These are phyloP conservation scores for Phyllotreta cruciferae DNA, from an alignment of 2,888 invertebrate species.

Conservation along the genomic window DNA sequence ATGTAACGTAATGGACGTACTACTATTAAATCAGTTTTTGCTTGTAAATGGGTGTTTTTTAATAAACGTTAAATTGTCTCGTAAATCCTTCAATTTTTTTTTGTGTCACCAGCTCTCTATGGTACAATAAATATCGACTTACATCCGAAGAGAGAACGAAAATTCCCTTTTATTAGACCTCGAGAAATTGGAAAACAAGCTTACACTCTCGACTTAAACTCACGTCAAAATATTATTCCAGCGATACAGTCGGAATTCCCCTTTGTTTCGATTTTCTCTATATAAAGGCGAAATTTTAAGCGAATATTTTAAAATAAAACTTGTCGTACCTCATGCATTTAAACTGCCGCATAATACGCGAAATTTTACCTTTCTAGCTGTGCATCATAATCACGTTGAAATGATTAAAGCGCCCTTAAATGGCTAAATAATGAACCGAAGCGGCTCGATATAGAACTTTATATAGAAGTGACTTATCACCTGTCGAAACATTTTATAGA, in stretches of 20 bases:
- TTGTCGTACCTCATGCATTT: constrained; percentile 2
- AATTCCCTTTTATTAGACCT: constrained; percentile 11
- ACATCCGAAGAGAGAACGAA: not conserved
- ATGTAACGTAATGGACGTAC: too few relatives aligned
- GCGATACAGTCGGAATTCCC: not conserved
- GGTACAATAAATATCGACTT: constrained; percentile 1
- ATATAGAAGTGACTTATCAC: constrained; percentile 1
- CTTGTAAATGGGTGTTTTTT: too few relatives aligned
- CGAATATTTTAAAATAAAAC: not conserved
- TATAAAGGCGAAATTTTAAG: not conserved
- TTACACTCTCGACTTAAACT: constrained; percentile 9
- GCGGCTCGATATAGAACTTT: not conserved
- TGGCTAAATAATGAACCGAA: not conserved
- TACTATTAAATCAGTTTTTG: too few relatives aligned
- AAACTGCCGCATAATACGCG: not conserved
- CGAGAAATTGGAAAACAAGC: constrained; percentile 8
- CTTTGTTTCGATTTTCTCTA: constrained; percentile 1
- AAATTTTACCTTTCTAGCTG: not conserved
- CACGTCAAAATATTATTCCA: constrained; percentile 6
- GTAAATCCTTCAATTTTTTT: too few relatives aligned
- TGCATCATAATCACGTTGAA: not conserved
- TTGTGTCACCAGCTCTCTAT: not conserved
- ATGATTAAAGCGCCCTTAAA: not conserved
- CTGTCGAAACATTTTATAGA: constrained; percentile 5
- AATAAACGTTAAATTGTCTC: too few relatives aligned